Conservation (phyloP, 2,113 vertebrate genomes). For the Gallinago paraguaiae region DNA sequence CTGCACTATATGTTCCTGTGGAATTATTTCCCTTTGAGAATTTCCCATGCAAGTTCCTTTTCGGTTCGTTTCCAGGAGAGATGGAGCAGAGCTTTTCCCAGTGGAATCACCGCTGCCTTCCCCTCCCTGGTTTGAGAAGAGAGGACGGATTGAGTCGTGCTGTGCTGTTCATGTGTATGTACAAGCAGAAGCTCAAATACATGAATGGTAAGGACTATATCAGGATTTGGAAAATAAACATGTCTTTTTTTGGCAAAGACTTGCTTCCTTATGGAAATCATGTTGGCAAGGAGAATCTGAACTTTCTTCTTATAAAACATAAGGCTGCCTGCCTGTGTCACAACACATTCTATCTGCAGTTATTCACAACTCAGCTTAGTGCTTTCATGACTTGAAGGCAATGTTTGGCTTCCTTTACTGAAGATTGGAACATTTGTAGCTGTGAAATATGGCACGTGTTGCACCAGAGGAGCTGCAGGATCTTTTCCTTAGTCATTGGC, state of each 20-base stretch:
- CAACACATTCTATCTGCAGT: background rate
- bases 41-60: background rate
- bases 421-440: background rate
- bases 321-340: background rate
- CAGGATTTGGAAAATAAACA: background rate
- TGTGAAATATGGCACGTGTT: background rate
- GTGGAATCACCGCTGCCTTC: background rate
- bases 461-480: background rate
- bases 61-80: background rate
- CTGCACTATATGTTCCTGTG: background rate
- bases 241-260: background rate
- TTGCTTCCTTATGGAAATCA: background rate
- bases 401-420: conserved; percentile 2
- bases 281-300: conserved; percentile 3
- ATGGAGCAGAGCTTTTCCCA: background rate
- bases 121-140: background rate
- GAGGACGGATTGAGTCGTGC: background rate
- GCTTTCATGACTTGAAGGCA: background rate
- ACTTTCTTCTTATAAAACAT: background rate
- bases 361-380: background rate
- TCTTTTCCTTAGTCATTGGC: background rate
- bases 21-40: background rate
- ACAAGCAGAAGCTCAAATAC: background rate
- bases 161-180: background rate
- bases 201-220: background rate